Conservation (phyloP, 2,888 invertebrate genomes). For the Lottia gigantea region DNA sequence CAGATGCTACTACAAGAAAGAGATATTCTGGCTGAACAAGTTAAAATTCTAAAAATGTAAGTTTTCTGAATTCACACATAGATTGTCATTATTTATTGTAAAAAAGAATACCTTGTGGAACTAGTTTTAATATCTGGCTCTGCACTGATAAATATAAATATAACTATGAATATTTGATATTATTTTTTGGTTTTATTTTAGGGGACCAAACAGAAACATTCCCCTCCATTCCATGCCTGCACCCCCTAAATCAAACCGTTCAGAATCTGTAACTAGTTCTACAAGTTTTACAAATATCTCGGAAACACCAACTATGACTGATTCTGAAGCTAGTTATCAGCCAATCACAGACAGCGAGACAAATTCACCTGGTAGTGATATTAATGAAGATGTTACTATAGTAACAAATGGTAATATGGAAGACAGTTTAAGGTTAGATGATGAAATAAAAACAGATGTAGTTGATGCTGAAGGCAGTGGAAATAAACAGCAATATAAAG, state of each 20-base stretch:
- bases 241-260: neutral
- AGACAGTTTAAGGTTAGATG: neutral
- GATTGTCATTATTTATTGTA: too few relatives aligned
- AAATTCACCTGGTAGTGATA: neutral
- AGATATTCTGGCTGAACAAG: slow-evolving; percentile 38
- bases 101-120: too few relatives aligned
- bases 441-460: slow-evolving; percentile 1
- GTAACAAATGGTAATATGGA: slow-evolving; percentile 6
- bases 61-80: neutral
- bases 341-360: slow-evolving; percentile 3
- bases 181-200: neutral
- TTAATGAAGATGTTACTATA: slow-evolving; percentile 1
- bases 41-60: slow-evolving; percentile 45
- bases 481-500: neutral
- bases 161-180: too few relatives aligned
- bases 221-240: slow-evolving; percentile 12
- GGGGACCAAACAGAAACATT: slow-evolving; percentile 2
- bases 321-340: slow-evolving; percentile 2
- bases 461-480: neutral
- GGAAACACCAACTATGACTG: neutral
- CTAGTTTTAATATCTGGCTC: too few relatives aligned
- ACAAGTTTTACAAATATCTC: slow-evolving; percentile 1
- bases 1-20: slow-evolving; percentile 36
- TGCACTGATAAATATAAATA: too few relatives aligned
- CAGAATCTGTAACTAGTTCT: slow-evolving; percentile 4